Percentiles rank a stretch among this genome's conserved stretches.
phyloP scores from a whole-genome alignment of 2,888 invertebrate genomes.

The Drosophila diplacantha region DNA sequence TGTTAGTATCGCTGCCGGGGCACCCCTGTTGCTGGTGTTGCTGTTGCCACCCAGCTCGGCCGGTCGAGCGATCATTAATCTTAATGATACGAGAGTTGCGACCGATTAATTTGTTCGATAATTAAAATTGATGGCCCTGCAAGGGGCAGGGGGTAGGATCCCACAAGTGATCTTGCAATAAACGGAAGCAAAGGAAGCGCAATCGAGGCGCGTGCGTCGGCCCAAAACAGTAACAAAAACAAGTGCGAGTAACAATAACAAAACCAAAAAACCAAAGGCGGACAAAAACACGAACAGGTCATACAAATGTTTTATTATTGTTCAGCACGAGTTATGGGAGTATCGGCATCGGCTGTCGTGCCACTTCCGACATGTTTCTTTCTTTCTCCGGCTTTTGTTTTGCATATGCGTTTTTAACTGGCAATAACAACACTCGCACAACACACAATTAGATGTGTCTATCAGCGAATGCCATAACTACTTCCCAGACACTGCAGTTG shows the following conservation, averaged over 20 bases:
- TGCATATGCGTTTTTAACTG: conserved; percentile 25
- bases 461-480: conserved; percentile 41
- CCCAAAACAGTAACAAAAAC: conserved; percentile 11
- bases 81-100: conserved; percentile 71
- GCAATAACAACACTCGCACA: conserved; percentile 15
- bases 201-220: conserved; percentile 28
- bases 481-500: conserved; percentile 14
- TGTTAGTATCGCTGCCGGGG: conserved; percentile 3
- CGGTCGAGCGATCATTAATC: conserved; percentile 61
- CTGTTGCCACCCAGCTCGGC: conserved; percentile 62
- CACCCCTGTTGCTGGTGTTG: conserved; percentile 25
- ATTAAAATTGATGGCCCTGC: conserved; percentile 68
- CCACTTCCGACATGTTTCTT: conserved; percentile 69
- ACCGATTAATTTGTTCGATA: conserved; percentile 71
- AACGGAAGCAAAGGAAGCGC: conserved; percentile 60
- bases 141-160: conserved; percentile 17
- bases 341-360: conserved; percentile 50
- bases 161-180: conserved; percentile 61
- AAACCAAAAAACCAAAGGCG: conserved; percentile 5
- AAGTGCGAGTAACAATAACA: conserved; percentile 6
- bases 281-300: conserved; percentile 44
- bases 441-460: conserved; percentile 48
- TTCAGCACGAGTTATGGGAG: conserved; percentile 48
- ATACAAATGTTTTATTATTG: conserved; percentile 52
- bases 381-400: conserved; percentile 18